phyloP scores from a whole-genome alignment of 2,797 vertebrate species.

The Epinephelus awoara region DNA sequence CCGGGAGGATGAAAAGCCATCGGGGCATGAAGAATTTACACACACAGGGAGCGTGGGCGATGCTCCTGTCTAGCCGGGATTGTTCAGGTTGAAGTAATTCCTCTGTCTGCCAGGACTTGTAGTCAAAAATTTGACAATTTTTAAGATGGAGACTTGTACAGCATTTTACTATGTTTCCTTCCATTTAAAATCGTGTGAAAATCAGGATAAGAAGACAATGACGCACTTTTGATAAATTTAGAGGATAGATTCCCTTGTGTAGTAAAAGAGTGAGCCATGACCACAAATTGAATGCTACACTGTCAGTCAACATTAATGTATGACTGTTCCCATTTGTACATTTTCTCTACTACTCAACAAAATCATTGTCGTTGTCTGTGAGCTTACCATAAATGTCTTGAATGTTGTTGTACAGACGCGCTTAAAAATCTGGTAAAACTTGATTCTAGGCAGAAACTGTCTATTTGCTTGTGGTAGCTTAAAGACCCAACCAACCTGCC shows the following conservation, averaged over 20 bases:
- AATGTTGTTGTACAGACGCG: slow-evolving; percentile 27
- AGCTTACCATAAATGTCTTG: slow-evolving; percentile 13
- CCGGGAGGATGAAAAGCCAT: slow-evolving; percentile 71
- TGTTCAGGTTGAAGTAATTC: slow-evolving; percentile 56
- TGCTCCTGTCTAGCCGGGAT: slow-evolving; percentile 78
- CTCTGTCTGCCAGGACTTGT: slow-evolving; percentile 15
- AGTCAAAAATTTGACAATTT: slow-evolving; percentile 39
- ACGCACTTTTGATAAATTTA: slow-evolving; percentile 22
- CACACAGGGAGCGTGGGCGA: slow-evolving; percentile 77
- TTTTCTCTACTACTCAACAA: slow-evolving; percentile 13
- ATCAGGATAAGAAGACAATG: not conserved
- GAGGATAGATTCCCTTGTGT: slow-evolving; percentile 11
- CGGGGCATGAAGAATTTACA: slow-evolving; percentile 82
- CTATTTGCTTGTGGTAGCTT: slow-evolving; percentile 21
- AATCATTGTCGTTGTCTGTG: slow-evolving; percentile 14
- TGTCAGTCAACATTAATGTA: slow-evolving; percentile 7
- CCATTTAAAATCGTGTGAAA: slow-evolving; percentile 1
- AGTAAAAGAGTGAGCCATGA: slow-evolving; percentile 13
- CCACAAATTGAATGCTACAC: slow-evolving; percentile 1
- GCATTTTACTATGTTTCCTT: slow-evolving; percentile 10
- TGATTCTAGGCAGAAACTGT: slow-evolving; percentile 20
- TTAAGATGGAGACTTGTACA: slow-evolving; percentile 12
- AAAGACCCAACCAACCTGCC: slow-evolving; percentile 7
- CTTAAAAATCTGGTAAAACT: slow-evolving; percentile 37
- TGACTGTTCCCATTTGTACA: slow-evolving; percentile 24